A percentile compares a stretch with the other conserved stretches of the same genome.
Conservation (phyloP, 2,888 invertebrate species). For the Ischnus inquisitorius region DNA sequence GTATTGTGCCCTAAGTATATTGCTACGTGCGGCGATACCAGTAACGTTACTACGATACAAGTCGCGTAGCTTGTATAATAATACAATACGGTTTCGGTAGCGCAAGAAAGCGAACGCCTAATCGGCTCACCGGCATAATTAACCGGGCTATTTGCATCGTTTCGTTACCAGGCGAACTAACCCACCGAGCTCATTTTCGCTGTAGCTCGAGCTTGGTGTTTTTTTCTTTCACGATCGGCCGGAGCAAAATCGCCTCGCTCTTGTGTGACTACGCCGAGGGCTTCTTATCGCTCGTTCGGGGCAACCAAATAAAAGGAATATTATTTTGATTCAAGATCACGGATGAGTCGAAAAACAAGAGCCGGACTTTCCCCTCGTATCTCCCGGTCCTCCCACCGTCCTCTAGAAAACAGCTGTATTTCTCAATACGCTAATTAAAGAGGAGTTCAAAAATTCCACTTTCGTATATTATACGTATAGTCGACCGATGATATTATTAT, state of each 20-base stretch:
- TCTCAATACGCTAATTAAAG: neutral
- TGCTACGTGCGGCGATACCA: neutral
- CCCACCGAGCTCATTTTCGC: slow-evolving; percentile 12
- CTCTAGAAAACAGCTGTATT: neutral
- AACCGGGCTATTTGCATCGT: slow-evolving; percentile 73
- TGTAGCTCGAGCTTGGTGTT: neutral
- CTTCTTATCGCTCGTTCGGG: slow-evolving; percentile 1
- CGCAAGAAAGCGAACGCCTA: slow-evolving; percentile 55
- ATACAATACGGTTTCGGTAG: slow-evolving; percentile 24
- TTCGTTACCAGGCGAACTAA: slow-evolving; percentile 32
- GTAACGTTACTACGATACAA: slow-evolving; percentile 1
- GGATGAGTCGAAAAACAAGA: slow-evolving; percentile 12
- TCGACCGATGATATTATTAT: neutral
- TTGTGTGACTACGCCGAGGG: neutral
- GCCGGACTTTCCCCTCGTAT: neutral
- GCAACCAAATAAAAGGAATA: neutral
- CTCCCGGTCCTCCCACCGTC: neutral
- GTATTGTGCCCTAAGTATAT: slow-evolving; percentile 16
- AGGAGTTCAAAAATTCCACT: neutral
- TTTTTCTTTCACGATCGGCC: slow-evolving; percentile 1
- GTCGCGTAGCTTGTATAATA: slow-evolving; percentile 38
- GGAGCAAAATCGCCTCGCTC: neutral
- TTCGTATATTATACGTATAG: neutral
- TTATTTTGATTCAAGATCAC: neutral
- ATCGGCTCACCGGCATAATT: slow-evolving; percentile 70